phyloP scores from a whole-genome alignment of 2,113 vertebrate species.

The Noturus placidus region DNA sequence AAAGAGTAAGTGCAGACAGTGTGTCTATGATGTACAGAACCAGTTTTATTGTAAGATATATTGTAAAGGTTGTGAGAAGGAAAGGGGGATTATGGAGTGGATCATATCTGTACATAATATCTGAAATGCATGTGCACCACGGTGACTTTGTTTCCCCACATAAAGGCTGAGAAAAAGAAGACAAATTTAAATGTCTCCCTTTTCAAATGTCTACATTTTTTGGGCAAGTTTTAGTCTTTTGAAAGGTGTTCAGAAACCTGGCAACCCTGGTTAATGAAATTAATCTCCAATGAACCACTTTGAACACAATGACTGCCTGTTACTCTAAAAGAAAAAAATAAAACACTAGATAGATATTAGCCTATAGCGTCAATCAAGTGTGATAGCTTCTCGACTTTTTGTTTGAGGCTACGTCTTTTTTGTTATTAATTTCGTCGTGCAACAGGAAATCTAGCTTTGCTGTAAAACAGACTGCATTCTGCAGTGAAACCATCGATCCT shows the following conservation, averaged over 20 bases:
- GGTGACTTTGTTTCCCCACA: background rate
- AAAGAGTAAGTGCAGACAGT: background rate
- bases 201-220: background rate
- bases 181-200: background rate
- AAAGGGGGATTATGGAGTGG: background rate
- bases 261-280: background rate
- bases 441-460: background rate
- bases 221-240: background rate
- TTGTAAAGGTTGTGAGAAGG: background rate
- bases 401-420: background rate
- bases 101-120: background rate
- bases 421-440: background rate
- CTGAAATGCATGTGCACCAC: no score
- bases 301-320: no score
- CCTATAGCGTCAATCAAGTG: background rate
- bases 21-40: background rate
- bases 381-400: background rate
- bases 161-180: background rate
- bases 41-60: background rate
- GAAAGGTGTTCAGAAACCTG: background rate
- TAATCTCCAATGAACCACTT: no score
- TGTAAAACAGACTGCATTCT: background rate
- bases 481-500: slow-evolving; percentile 9
- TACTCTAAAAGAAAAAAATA: no score
- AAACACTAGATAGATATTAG: background rate